phyloP scores from a whole-genome alignment of 2,113 vertebrate genomes.

The Bubo bubo region DNA sequence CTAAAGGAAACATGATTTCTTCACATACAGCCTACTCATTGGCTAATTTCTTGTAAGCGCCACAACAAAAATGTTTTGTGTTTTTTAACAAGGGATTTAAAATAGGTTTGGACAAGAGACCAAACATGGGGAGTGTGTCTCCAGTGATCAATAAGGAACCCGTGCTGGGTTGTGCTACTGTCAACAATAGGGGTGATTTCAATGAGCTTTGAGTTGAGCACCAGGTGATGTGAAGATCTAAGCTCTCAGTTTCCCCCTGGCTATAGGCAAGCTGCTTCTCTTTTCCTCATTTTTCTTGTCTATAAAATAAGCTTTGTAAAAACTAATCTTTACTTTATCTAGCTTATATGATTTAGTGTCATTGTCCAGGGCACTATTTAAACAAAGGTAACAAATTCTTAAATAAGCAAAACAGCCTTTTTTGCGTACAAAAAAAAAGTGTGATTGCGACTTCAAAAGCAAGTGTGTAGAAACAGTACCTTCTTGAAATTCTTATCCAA shows the following conservation, averaged over 20 bases:
- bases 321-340: neutral
- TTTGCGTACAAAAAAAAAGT: neutral
- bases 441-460: slow-evolving; percentile 34
- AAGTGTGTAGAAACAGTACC: neutral
- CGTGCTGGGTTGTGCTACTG: neutral
- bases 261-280: neutral
- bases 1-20: neutral
- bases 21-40: neutral
- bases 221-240: neutral
- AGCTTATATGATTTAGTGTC: neutral
- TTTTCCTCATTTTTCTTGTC: neutral
- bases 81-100: neutral
- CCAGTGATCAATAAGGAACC: neutral
- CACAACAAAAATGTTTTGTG: neutral
- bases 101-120: neutral
- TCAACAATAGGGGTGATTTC: neutral
- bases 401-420: neutral
- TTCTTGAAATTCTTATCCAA: slow-evolving; percentile 33
- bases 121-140: fast-evolving
- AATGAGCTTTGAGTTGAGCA: neutral
- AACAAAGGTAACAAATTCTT: neutral
- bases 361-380: neutral
- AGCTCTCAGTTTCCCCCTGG: neutral
- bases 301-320: neutral
- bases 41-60: neutral